Evolutionary conservation across 2,888 invertebrate species (phyloP), one percentile per base, ranked within the genome.

Genomic region (Apodemia hepburni): DNA sequence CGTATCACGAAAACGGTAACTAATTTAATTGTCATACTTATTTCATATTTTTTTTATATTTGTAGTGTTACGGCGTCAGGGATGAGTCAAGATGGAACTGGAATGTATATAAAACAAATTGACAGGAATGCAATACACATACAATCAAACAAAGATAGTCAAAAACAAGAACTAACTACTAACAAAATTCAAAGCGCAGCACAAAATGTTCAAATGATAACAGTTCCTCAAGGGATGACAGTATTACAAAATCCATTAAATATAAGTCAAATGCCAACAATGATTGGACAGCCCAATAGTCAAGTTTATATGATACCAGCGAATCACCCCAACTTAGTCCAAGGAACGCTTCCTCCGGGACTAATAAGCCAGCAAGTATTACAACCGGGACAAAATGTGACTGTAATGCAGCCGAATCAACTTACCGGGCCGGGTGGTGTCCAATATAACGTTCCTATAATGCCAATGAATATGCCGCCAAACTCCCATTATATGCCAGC

Each of bases 291-390:
- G 64, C 84, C 78, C 0, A 89, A 89, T 66, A 87, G 84, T 70
- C 91, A 91, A 73, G 90, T 91, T 0, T 90, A 90, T 69, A 90
- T 90, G 89, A 89, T 90, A 72, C 89, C 90, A 0, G 75, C 90
- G 0, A 90, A 89, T 65, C 87, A 87, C 67, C 80, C 80, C 0
- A 87, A 81, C 64, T 67, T 89, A 12, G 78, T 89, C 47, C 89
- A 89, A 69, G 74, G 81, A 0, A 79, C 76, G 0, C 61, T 90
- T 29, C 85, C 82, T 0, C 81, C 80, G 8, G 87, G 87, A 0
- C 35, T 90, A 17, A 72, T 87, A 7, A 78, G 85, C 0, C 90
- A 89, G 62, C 89, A 90, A 70, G 77, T 90, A 47, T 65, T 90
- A 0, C 87, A 87, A 38, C 78, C 82, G 0, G 89, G 89, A 0